These are phyloP conservation scores for Litoditis marina DNA, from an alignment of 2,888 invertebrate species.

Conservation along the genomic window DNA sequence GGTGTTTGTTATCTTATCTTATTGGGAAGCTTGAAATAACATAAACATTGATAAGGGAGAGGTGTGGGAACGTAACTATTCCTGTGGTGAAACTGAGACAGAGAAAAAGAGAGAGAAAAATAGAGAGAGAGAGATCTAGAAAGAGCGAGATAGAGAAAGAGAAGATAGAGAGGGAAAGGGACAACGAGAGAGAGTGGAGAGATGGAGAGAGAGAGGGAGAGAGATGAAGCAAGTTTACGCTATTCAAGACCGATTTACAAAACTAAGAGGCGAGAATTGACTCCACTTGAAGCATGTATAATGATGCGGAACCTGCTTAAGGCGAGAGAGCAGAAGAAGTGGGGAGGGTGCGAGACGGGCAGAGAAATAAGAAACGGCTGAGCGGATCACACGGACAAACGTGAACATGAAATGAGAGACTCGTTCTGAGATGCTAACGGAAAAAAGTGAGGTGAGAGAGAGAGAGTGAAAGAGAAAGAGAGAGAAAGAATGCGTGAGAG, in stretches of 20 bases:
- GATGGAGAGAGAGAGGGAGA: background rate
- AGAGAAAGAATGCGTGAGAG: constrained; percentile 9
- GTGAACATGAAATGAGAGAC: background rate
- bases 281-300: background rate
- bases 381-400: background rate
- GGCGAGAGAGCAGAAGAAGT: constrained; percentile 8
- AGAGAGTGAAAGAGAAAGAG: too few relatives aligned
- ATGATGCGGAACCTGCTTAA: background rate
- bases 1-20: too few relatives aligned
- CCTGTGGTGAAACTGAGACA: too few relatives aligned
- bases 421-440: background rate
- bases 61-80: too few relatives aligned
- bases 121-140: too few relatives aligned
- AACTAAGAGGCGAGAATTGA: background rate
- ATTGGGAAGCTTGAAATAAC: too few relatives aligned
- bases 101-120: too few relatives aligned
- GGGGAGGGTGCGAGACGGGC: background rate
- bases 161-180: background rate
- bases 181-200: constrained; percentile 11
- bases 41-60: too few relatives aligned
- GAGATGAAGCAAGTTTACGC: too few relatives aligned
- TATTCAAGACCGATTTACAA: constrained; percentile 3
- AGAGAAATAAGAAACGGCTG: background rate
- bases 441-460: background rate
- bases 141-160: too few relatives aligned